A percentile compares a stretch with the other conserved stretches of the same genome.
Evolutionary conservation across 2,797 vertebrate genomes (phyloP).

Genomic region (Hypotaenidia philippensis): DNA sequence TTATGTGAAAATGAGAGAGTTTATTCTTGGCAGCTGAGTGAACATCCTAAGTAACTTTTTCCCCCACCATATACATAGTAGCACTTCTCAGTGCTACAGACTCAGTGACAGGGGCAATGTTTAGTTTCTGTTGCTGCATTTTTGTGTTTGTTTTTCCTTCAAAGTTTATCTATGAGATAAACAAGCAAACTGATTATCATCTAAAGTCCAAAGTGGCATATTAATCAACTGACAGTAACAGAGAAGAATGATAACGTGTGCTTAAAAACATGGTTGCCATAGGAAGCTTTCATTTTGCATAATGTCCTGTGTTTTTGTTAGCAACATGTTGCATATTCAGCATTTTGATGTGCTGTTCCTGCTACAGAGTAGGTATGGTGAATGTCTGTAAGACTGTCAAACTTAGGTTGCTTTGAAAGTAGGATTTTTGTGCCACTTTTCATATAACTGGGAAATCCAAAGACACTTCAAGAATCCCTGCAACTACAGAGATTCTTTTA

Average conservation of each 20-base stretch:
- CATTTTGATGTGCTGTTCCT: not conserved
- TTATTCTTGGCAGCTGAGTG: not conserved
- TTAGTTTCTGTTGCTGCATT: not conserved
- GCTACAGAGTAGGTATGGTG: not conserved
- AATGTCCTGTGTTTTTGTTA: not conserved
- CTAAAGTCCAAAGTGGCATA: constrained; percentile 44
- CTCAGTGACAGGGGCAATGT: not conserved
- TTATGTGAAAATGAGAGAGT: not conserved
- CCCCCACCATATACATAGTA: not conserved
- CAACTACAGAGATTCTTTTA: constrained; percentile 13
- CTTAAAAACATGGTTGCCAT: not conserved
- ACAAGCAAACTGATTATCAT: not conserved
- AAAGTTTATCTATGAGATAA: constrained; percentile 49
- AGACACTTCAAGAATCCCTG: constrained; percentile 25
- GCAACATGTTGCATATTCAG: not conserved
- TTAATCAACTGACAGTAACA: constrained; percentile 27
- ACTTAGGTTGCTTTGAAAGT: not conserved
- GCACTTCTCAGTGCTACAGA: not conserved
- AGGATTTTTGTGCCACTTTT: not conserved
- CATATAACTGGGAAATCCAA: constrained; percentile 17
- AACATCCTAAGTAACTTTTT: not conserved
- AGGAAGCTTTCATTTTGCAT: not conserved
- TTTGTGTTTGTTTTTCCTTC: not conserved
- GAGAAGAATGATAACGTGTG: not conserved
- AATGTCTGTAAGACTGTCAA: not conserved